Percentiles rank a stretch among this genome's conserved stretches.
phyloP scores from a whole-genome alignment of 1,140 invertebrate species.

The Drosophila ercepeae region DNA sequence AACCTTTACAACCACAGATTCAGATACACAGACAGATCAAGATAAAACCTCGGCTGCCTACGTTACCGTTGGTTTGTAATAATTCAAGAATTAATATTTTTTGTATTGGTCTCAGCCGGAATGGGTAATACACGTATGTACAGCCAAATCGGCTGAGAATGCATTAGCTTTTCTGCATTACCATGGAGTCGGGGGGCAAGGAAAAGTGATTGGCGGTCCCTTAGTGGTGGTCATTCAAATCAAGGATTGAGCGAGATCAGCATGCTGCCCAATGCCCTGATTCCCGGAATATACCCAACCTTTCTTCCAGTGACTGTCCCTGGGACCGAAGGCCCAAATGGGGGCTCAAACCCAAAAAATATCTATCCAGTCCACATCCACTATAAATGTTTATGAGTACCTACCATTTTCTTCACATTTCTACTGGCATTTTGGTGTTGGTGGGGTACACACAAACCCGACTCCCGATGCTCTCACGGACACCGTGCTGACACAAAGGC shows the following conservation, averaged over 20 bases:
- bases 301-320: background rate
- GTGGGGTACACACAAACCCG: constrained; percentile 56
- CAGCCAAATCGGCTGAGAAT: constrained; percentile 3
- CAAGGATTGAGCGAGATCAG: background rate
- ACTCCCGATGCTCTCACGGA: constrained; percentile 35
- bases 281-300: too few relatives aligned
- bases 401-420: constrained; percentile 72
- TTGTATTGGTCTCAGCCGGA: constrained; percentile 21
- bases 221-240: constrained; percentile 42
- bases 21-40: constrained; percentile 22
- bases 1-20: constrained; percentile 50
- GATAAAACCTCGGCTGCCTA: constrained; percentile 37
- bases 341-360: background rate
- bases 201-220: constrained; percentile 37
- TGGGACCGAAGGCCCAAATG: background rate
- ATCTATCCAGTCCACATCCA: background rate
- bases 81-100: constrained; percentile 75
- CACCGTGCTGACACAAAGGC: constrained; percentile 34
- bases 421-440: constrained; percentile 50
- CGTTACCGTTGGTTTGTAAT: constrained; percentile 64
- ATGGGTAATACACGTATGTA: background rate
- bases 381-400: constrained; percentile 48
- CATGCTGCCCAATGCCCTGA: background rate
- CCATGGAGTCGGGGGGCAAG: constrained; percentile 7
- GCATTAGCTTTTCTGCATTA: constrained; percentile 1